Evolutionary conservation across 2,113 vertebrate species (phyloP).

Genomic region (Pelmatolapia mariae): DNA sequence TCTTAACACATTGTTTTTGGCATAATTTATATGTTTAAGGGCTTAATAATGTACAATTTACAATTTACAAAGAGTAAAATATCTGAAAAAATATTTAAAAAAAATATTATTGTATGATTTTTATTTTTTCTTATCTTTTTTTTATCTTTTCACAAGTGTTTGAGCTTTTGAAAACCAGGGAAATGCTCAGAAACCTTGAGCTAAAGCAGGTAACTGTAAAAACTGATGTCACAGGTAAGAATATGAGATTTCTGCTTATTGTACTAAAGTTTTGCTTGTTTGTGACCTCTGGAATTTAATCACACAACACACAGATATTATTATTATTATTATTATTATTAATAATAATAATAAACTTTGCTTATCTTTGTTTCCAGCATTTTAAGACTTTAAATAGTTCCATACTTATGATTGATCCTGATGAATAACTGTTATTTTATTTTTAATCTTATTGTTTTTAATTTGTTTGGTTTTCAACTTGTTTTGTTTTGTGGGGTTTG

Average conservation of each 20-base stretch:
- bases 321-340: background rate
- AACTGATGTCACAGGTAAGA: background rate
- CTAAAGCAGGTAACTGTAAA: background rate
- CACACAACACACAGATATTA: background rate
- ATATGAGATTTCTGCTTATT: background rate
- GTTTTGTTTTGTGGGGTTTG: background rate
- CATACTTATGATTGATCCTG: background rate
- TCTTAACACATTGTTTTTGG: background rate
- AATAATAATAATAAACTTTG: background rate
- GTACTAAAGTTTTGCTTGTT: background rate
- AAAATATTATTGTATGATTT: background rate
- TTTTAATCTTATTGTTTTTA: background rate
- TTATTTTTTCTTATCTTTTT: background rate
- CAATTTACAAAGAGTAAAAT: background rate
- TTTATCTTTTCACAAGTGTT: background rate
- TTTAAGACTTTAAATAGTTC: background rate
- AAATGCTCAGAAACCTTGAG: background rate
- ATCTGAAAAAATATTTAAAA: background rate
- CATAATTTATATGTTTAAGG: background rate
- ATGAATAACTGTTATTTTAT: background rate
- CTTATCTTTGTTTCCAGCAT: rapidly evolving
- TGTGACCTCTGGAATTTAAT: background rate
- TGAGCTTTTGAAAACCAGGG: background rate
- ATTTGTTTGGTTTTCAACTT: background rate
- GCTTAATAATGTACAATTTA: too few species aligned